A percentile compares a stretch with the other conserved stretches of the same genome.
phyloP scores from a whole-genome alignment of 2,888 invertebrate species.

The Muschampia plurimacula region DNA sequence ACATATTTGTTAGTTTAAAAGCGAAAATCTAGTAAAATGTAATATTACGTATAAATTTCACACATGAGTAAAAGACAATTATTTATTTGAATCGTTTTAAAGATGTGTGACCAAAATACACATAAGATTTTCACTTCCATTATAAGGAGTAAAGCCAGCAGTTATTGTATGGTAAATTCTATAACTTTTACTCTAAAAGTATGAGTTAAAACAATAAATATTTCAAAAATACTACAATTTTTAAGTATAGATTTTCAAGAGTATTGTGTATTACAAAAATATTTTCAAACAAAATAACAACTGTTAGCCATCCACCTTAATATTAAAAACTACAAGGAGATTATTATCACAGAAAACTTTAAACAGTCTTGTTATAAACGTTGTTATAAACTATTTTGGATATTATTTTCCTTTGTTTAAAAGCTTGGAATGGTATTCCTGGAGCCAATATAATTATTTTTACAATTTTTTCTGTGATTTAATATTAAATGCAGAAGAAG shows the following conservation, averaged over 20 bases:
- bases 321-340: constrained; percentile 2
- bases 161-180: constrained; percentile 1
- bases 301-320: constrained; percentile 24
- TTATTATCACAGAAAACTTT: constrained; percentile 24
- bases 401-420: neutral
- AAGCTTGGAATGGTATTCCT: neutral
- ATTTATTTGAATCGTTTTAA: neutral
- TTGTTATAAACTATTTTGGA: neutral
- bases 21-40: constrained; percentile 42
- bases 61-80: neutral
- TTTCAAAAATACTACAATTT: neutral
- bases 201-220: neutral
- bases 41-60: neutral
- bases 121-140: constrained; percentile 26
- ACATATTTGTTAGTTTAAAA: constrained; percentile 45
- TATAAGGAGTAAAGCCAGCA: constrained; percentile 25
- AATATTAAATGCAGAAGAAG: neutral
- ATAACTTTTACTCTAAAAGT: neutral
- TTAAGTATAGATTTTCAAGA: too few species aligned
- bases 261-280: too few species aligned
- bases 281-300: neutral
- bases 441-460: neutral
- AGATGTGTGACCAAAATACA: neutral
- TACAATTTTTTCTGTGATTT: constrained; percentile 1
- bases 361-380: neutral